Evolutionary conservation across 2,797 vertebrate genomes (phyloP).

Genomic region (Varecia variegata): DNA sequence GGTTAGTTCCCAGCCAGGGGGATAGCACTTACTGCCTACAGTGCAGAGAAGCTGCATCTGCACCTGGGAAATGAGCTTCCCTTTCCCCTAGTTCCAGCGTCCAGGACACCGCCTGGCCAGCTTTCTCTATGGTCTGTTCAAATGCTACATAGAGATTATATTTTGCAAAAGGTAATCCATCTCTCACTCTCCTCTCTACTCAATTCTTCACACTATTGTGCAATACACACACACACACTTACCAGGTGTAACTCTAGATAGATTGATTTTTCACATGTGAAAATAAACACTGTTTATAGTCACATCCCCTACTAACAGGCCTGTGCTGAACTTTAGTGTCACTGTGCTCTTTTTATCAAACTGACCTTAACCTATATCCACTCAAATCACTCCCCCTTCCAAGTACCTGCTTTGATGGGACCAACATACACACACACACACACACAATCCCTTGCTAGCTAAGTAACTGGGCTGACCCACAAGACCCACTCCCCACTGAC

Average conservation of each 20-base stretch:
- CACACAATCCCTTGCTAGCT: neutral
- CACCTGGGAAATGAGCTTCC: no score
- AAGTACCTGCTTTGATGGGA: neutral
- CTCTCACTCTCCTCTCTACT: neutral
- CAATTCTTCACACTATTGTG: neutral
- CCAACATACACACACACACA: fast-evolving
- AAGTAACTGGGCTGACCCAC: no score
- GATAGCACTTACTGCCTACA: neutral
- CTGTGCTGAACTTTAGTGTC: neutral
- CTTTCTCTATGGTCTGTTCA: neutral
- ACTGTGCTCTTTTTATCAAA: neutral
- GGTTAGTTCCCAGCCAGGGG: no score
- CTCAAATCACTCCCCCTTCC: neutral
- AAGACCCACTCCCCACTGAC: neutral
- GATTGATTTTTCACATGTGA: neutral
- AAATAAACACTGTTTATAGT: neutral
- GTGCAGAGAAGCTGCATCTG: neutral
- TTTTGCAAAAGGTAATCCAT: neutral
- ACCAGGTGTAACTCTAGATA: neutral
- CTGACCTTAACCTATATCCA: neutral
- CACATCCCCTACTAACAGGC: no score
- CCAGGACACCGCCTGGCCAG: neutral
- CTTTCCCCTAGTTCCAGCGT: neutral
- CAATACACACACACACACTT: neutral
- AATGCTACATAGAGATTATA: no score